Evolutionary conservation across 1,140 invertebrate genomes (phyloP).

Genomic region (Zaprionus kolodkinae): DNA sequence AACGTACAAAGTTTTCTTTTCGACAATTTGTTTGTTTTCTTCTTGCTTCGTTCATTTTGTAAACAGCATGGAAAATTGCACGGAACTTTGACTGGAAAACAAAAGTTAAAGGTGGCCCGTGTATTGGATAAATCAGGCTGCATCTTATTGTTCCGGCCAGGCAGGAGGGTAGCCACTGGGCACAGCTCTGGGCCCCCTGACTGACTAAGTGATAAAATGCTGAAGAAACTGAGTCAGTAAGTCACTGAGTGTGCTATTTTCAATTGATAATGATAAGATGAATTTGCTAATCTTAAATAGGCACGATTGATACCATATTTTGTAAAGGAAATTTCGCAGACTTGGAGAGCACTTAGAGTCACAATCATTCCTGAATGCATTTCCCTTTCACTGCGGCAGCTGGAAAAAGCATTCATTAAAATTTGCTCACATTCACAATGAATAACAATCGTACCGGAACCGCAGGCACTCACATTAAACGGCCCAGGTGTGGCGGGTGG

Average conservation of each 20-base stretch:
- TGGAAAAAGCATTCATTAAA: constrained; percentile 37
- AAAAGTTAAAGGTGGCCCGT: constrained; percentile 67
- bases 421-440: constrained; percentile 46
- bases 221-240: neutral
- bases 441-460: constrained; percentile 36
- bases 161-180: too few species aligned
- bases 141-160: neutral
- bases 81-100: constrained; percentile 66
- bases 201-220: neutral
- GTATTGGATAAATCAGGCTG: constrained; percentile 64
- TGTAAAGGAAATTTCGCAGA: neutral
- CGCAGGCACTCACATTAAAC: constrained; percentile 38
- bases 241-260: neutral
- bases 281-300: too few species aligned
- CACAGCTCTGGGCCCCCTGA: neutral
- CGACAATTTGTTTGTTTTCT: constrained; percentile 77
- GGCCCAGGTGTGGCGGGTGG: constrained; percentile 29
- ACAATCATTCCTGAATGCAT: constrained; percentile 28
- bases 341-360: constrained; percentile 15
- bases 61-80: constrained; percentile 78
- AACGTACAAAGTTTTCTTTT: constrained; percentile 74
- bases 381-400: constrained; percentile 6
- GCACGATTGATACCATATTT: neutral
- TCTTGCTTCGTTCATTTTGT: constrained; percentile 71
- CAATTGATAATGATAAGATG: neutral